These are phyloP conservation scores for Laothoe populi DNA, from an alignment of 2,888 invertebrate species.

Conservation along the genomic window DNA sequence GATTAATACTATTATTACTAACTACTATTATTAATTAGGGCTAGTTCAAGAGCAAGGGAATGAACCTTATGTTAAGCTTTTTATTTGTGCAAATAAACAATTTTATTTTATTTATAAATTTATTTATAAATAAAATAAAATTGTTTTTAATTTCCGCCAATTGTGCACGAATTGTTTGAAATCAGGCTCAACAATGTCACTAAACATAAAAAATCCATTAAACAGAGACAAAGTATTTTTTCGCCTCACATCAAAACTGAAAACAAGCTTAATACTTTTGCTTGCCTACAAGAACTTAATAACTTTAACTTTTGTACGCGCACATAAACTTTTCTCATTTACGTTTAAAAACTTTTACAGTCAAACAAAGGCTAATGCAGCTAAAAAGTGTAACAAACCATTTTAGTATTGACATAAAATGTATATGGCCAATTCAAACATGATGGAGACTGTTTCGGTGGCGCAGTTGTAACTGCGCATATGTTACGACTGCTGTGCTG, in stretches of 20 bases:
- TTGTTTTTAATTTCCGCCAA: background rate
- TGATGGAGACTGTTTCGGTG: no score
- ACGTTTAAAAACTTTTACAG: constrained; percentile 39
- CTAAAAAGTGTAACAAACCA: constrained; percentile 40
- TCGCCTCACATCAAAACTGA: constrained; percentile 7
- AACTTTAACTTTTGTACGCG: constrained; percentile 32
- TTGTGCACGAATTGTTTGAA: no score
- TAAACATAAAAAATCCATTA: constrained; percentile 8
- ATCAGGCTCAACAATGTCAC: background rate
- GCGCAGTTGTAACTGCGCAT: no score
- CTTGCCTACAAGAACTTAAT: constrained; percentile 23
- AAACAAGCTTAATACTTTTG: constrained; percentile 26
- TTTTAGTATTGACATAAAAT: constrained; percentile 10
- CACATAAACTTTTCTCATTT: constrained; percentile 52
- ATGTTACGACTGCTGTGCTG: no score
- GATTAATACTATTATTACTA: no score
- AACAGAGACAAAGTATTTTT: background rate
- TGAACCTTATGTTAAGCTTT: no score
- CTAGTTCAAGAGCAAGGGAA: no score
- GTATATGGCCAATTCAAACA: constrained; percentile 18
- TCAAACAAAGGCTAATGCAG: constrained; percentile 37
- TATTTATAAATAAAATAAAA: no score
- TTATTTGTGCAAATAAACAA: no score
- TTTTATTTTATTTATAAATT: no score
- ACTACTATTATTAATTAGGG: no score